Base-by-base conservation (phyloP, 2,113 vertebrate genomes). In the Rhabdomys dilectus region DNA sequence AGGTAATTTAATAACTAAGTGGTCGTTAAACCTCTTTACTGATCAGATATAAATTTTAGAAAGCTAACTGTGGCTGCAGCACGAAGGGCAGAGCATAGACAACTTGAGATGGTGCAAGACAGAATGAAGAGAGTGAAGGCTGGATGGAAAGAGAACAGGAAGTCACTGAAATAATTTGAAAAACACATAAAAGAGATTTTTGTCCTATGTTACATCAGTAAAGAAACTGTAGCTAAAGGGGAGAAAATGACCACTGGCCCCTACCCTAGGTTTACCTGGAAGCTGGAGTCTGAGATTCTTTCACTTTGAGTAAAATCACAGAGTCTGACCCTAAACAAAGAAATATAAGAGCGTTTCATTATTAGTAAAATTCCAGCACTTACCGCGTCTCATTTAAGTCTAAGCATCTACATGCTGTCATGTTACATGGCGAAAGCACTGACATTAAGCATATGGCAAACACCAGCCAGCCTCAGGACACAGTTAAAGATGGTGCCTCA, bases 291-390 rank as follows among this genome's bases (percentile, higher is more conserved):
- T 99, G 99, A 96, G 98, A 98, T 96, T 99, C 99, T 98, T 99
- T 98, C 51, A 99, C 99, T 97, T 99, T 99, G 91, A 99, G 98
- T 98, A 99, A 98, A 98, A 99, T 99, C 95, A 99, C 99, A 13
- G 99, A 99, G 96, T 99, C 99, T 3, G 98, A 99, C 93, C 99
- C 99, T 98, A 98, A 96, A 97, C 95, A 98, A 98, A 93, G n/a
- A 95, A 98, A 98, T 68, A 96, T 31, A 97, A 92, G 34, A 96
- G 26, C 4, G 66, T 89, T 89, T 91, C 81, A 93, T 95, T 96
- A 95, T 68, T 96, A 95, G 96, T 72, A 94, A 88, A 95, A 96
- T 80, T 58, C 70, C 73, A 95, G 58, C 29, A 10, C 91, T 77
- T 21, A 96, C 4, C 75, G 81, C 70, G 10, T 88, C 95, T 39